A percentile compares a stretch with the other conserved stretches of the same genome.
These are phyloP conservation scores for Pyrochroa serraticornis DNA, from an alignment of 2,888 invertebrate species.

Conservation along the genomic window DNA sequence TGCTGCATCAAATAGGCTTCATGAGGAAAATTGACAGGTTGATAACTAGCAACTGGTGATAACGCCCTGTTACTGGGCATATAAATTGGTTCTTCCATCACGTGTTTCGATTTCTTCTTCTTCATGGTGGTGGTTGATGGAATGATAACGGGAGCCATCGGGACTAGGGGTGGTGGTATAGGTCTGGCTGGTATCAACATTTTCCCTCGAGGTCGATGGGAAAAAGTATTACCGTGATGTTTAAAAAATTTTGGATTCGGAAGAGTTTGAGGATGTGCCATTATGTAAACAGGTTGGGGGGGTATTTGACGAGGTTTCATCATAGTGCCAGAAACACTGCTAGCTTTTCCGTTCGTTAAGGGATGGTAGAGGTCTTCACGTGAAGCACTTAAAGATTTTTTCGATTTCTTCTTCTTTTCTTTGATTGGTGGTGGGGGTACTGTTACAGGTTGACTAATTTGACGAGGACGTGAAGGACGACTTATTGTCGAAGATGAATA, in stretches of 20 bases:
- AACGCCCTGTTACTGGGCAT: slow-evolving; percentile 63
- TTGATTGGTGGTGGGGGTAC: slow-evolving; percentile 77
- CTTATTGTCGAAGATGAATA: slow-evolving; percentile 66
- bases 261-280: slow-evolving; percentile 54
- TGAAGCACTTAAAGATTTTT: slow-evolving; percentile 54
- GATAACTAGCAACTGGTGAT: slow-evolving; percentile 65
- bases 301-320: slow-evolving; percentile 55
- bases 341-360: slow-evolving; percentile 61
- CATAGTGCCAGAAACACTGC: slow-evolving; percentile 56
- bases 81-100: slow-evolving; percentile 67
- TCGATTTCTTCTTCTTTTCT: slow-evolving; percentile 68
- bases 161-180: slow-evolving; percentile 55
- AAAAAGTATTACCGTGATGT: slow-evolving; percentile 55
- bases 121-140: slow-evolving; percentile 62
- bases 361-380: slow-evolving; percentile 64
- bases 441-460: slow-evolving; percentile 79
- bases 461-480: slow-evolving; percentile 77
- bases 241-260: slow-evolving; percentile 59
- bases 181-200: slow-evolving; percentile 66
- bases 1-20: slow-evolving; percentile 65
- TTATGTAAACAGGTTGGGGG: slow-evolving; percentile 56
- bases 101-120: slow-evolving; percentile 59
- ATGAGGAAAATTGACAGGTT: slow-evolving; percentile 64
- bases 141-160: slow-evolving; percentile 58
- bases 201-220: slow-evolving; percentile 60